Conservation (phyloP, 2,888 invertebrate genomes). For the Oxystoma pomonae region DNA sequence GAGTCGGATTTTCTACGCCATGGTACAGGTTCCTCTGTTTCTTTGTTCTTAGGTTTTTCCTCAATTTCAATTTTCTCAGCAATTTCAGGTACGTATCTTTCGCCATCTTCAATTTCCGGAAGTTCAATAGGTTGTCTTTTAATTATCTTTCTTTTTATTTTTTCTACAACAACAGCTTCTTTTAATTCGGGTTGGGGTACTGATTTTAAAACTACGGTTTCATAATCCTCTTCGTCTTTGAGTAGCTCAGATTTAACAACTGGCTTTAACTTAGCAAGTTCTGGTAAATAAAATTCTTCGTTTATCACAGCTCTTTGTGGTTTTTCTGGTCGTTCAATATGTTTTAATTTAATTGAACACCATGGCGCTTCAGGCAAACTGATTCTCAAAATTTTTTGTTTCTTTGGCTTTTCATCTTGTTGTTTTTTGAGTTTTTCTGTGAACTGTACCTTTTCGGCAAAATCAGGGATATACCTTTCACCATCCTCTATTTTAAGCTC, state of each 20-base stretch:
- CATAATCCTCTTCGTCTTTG: slow-evolving; percentile 38
- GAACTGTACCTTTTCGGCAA: slow-evolving; percentile 35
- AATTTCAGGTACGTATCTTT: slow-evolving; percentile 36
- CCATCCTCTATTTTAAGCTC: slow-evolving; percentile 34
- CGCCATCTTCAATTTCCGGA: slow-evolving; percentile 36
- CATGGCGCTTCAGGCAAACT: slow-evolving; percentile 21
- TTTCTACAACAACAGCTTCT: slow-evolving; percentile 29
- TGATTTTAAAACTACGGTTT: slow-evolving; percentile 42
- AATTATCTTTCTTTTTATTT: slow-evolving; percentile 37
- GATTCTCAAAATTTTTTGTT: slow-evolving; percentile 31
- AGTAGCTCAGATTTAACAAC: slow-evolving; percentile 45
- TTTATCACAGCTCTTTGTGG: slow-evolving; percentile 30
- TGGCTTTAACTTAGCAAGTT: slow-evolving; percentile 36
- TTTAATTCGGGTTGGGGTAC: slow-evolving; percentile 30
- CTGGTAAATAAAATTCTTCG: slow-evolving; percentile 32
- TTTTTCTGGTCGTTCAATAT: slow-evolving; percentile 19
- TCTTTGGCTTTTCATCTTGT: slow-evolving; percentile 31
- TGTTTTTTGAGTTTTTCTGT: slow-evolving; percentile 26
- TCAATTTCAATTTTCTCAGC: slow-evolving; percentile 35
- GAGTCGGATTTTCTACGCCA: slow-evolving; percentile 37
- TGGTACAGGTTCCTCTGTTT: slow-evolving; percentile 25
- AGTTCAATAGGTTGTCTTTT: slow-evolving; percentile 43
- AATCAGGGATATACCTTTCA: slow-evolving; percentile 37
- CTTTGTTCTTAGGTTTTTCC: slow-evolving; percentile 36
- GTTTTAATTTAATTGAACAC: slow-evolving; percentile 38